Base-by-base conservation (phyloP, 64 coral and sea anemone species). In the Montipora sp. region DNA sequence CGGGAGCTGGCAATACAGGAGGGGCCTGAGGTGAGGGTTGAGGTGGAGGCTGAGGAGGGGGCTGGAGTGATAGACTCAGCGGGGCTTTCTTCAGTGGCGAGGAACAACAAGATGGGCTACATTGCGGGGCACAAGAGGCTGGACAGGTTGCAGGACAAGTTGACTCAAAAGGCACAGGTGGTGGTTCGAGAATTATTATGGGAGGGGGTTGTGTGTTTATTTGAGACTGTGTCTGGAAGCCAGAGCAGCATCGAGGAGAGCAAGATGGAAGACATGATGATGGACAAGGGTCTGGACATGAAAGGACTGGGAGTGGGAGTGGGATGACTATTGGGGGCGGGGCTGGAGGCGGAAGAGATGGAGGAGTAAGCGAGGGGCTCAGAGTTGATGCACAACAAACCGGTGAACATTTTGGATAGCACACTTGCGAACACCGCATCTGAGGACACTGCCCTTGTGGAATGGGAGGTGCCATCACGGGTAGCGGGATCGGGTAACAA, bases 321-420 rank as follows among this genome's bases (percentile, higher is more conserved):
- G 77, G 89, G 24, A 81, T 90, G 48, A 78, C 89, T 71, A 78
- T 60, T 19, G 77, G 77, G 8, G 76, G 57, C 48, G 47, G 77
- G n/a, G 61, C 49, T 11, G 51, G 16, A 4, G 77, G 89, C 1
- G 83, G 23, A 47, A 83, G 50, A 36, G 47, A 22, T 48, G 45
- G 44, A 47, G 58, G 27, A 16, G 58, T 55, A 65, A 66, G 0
- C 20, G 43, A 21, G 5, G 80, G 59, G 43, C 27, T 83, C 24
- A 45, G 59, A 4, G 65, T 83, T 5, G 79, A 58, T 22, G 74
- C 60, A 72, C 91, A 93, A 58, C 91, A 93, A 47, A 77, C 8
- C 8, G 74, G 75, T 15, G 83, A 66, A 49, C 91, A 93, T 36
- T 59, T 76, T 10, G 91, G 91, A 80, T 36, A 93, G 19, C 90